Evolutionary conservation across 1,140 invertebrate species (phyloP), one percentile per base, ranked within the genome.

Genomic region (Berghia stephanieae): DNA sequence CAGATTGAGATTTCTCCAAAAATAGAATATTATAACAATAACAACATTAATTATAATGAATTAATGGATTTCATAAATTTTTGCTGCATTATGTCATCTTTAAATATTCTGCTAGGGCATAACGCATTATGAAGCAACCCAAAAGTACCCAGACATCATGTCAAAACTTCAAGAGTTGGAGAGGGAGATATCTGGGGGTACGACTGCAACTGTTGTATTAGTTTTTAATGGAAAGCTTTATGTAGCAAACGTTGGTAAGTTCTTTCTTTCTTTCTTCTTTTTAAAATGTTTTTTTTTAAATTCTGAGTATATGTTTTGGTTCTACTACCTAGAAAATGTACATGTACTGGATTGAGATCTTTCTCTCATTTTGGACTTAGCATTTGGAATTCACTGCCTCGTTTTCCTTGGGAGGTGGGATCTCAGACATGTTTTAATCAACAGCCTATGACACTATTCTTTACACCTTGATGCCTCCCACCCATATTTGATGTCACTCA

Each of bases 131-230:
- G 90, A 91, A 75, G 87, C 88, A 0, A 87, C 84, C 55, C 74
- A 88, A 63, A 86, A 91, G 63, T 90, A 85, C 78, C 90, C 91
- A 13, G 88, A 90, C n/a, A 84, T 87, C 43, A 82, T 90, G 63
- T 85, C 82, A 43, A 86, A 88, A 80, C 79, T 91, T 34, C 85
- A 89, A 76, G 83, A 84, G 42, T 71, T 90, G 18, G 87, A 89
- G 36, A 78, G 69, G 38, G 83, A 88, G 81, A 86, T 91, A 27
- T 86, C 87, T 75, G 86, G 93, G 3, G 94, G 95, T 1, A 94
- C 94, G 18, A 94, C 94, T 43, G 94, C 94, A 43, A 93, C 94
- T 0, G 92, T 96, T 2, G 94, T 94, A 10, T 86, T 96, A 1
- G 93, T 96, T 43, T 92, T 93, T 78, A 92, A 92, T 76, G 91